Evolutionary conservation across 92 coral and sea anemone genomes (phyloP).

Genomic region (Scolanthus callimorphus): DNA sequence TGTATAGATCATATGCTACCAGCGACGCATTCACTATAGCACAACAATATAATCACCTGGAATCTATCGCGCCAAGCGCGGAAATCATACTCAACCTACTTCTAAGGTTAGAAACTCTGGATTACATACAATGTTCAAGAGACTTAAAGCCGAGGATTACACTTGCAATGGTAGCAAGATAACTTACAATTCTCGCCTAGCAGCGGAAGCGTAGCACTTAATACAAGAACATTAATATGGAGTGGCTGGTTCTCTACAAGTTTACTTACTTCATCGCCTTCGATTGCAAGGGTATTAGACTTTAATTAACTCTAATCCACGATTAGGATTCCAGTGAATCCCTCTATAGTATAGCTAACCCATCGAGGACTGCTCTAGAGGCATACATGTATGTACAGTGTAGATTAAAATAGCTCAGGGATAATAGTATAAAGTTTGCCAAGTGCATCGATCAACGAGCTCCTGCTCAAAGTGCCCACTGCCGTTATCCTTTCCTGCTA

Average conservation of each 20-base stretch:
- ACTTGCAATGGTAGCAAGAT: conserved; percentile 43
- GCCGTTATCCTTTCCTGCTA: conserved; percentile 32
- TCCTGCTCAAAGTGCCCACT: conserved; percentile 21
- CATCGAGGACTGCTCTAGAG: conserved; percentile 1
- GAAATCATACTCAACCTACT: background rate
- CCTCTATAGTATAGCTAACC: conserved; percentile 38
- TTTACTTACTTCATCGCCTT: conserved; percentile 71
- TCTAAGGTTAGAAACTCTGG: background rate
- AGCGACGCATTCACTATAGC: conserved; percentile 35
- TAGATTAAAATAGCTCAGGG: background rate
- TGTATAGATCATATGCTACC: conserved; percentile 44
- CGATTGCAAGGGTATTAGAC: conserved; percentile 74
- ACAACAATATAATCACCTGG: too few species aligned
- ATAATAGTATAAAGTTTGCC: too few species aligned
- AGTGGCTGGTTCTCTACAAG: conserved; percentile 62
- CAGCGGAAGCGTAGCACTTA: conserved; percentile 85
- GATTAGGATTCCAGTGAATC: conserved; percentile 52
- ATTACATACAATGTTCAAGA: background rate
- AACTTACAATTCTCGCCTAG: conserved; percentile 51
- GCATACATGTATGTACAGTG: background rate
- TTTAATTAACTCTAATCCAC: conserved; percentile 84
- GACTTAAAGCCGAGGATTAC: too few species aligned
- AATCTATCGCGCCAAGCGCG: conserved; percentile 1
- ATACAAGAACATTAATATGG: conserved; percentile 63
- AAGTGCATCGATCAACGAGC: conserved; percentile 25